Percentiles rank a stretch among this genome's conserved stretches.
Evolutionary conservation across 2,888 invertebrate genomes (phyloP).

Genomic region (Orchesellides sinensis): DNA sequence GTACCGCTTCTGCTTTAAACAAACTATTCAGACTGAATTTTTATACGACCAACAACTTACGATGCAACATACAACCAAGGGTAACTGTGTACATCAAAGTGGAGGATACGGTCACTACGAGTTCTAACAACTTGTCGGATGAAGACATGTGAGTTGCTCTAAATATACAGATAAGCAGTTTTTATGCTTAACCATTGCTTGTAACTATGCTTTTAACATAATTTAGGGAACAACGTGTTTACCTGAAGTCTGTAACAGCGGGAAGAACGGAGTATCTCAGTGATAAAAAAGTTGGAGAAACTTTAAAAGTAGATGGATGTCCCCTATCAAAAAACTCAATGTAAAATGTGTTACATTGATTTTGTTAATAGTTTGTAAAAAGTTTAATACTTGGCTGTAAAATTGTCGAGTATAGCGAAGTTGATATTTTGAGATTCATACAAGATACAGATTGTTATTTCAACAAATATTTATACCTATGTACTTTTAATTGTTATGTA

Average conservation of each 20-base stretch:
- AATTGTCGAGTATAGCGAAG: background rate
- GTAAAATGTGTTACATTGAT: too few species aligned
- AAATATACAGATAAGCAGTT: background rate
- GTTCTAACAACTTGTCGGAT: background rate
- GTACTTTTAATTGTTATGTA: too few species aligned
- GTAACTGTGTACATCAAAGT: slow-evolving; percentile 65
- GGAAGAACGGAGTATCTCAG: slow-evolving; percentile 16
- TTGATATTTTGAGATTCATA: too few species aligned
- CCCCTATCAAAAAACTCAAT: background rate
- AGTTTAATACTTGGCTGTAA: too few species aligned
- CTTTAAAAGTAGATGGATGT: slow-evolving; percentile 23
- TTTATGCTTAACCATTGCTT: background rate
- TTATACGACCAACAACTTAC: slow-evolving; percentile 59
- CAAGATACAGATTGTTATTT: too few species aligned
- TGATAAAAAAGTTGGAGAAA: slow-evolving; percentile 10
- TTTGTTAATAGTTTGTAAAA: too few species aligned
- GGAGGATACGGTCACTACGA: background rate
- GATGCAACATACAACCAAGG: slow-evolving; percentile 68
- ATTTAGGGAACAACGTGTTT: slow-evolving; percentile 6
- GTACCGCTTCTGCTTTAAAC: background rate
- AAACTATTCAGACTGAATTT: slow-evolving; percentile 62
- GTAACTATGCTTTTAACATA: background rate
- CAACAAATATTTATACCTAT: too few species aligned
- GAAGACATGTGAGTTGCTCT: slow-evolving; percentile 45
- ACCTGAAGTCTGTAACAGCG: slow-evolving; percentile 42